Evolutionary conservation across 2,113 vertebrate genomes (phyloP).

Genomic region (Corydoras maculifer): DNA sequence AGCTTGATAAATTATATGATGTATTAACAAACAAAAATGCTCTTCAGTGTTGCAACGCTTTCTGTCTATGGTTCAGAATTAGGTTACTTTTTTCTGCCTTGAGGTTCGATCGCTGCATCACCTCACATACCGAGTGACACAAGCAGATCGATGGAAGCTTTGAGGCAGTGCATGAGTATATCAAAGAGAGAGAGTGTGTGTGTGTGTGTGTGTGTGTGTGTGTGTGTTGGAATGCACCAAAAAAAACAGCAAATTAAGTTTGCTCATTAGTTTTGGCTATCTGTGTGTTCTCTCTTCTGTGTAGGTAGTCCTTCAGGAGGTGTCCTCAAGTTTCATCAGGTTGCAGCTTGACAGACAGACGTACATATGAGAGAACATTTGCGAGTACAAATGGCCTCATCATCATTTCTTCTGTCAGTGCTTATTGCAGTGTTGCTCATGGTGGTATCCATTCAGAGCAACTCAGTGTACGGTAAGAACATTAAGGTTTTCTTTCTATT

Average conservation of each 20-base stretch:
- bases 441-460: constrained; percentile 57
- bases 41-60: not conserved
- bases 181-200: constrained; percentile 46
- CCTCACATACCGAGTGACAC: constrained; percentile 46
- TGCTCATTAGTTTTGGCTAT: constrained; percentile 29
- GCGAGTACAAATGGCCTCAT: constrained; percentile 60
- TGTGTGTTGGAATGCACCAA: constrained; percentile 32
- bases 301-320: constrained; percentile 54
- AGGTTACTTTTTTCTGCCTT: not conserved
- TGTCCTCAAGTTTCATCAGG: constrained; percentile 53
- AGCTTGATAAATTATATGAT: not conserved
- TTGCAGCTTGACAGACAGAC: constrained; percentile 33
- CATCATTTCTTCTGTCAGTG: constrained; percentile 55
- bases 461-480: constrained; percentile 57
- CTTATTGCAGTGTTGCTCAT: constrained; percentile 56
- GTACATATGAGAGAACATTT: constrained; percentile 46
- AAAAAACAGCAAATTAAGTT: constrained; percentile 40
- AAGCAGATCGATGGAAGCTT: constrained; percentile 59
- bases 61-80: not conserved
- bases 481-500: constrained; percentile 9
- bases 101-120: constrained; percentile 35
- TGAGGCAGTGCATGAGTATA: constrained; percentile 47
- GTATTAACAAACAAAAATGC: constrained; percentile 1
- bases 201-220: not conserved
- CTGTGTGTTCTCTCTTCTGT: constrained; percentile 38